Evolutionary conservation across 2,113 vertebrate species (phyloP).

Genomic region (Entelurus aequoreus): DNA sequence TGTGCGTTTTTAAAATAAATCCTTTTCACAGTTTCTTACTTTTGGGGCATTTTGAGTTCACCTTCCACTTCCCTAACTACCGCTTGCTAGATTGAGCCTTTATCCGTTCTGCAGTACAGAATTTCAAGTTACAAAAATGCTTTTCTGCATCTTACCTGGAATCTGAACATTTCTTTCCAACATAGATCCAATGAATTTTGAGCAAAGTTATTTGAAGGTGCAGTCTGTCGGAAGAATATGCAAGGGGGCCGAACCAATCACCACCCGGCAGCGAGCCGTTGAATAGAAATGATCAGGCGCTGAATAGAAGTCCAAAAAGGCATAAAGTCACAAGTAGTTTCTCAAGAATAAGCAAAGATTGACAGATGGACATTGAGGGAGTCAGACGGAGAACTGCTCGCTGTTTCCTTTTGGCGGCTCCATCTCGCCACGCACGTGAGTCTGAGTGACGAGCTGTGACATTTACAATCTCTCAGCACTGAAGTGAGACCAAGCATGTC

Average conservation of each 20-base stretch:
- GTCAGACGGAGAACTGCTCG: conserved; percentile 59
- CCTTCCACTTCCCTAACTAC: too few relatives aligned
- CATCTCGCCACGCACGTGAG: conserved; percentile 72
- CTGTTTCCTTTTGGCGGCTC: conserved; percentile 70
- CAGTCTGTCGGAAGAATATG: conserved; percentile 23
- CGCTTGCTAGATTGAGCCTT: too few relatives aligned
- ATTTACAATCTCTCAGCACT: conserved; percentile 56
- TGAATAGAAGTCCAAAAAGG: conserved; percentile 41
- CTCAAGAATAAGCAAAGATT: conserved; percentile 35
- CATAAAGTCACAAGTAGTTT: conserved; percentile 32
- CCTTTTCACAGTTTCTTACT: too few relatives aligned
- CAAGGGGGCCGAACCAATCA: conserved; percentile 35
- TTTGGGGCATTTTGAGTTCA: too few relatives aligned
- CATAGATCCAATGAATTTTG: conserved; percentile 15
- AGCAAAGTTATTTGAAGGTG: conserved; percentile 18
- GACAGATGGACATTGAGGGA: conserved; percentile 66
- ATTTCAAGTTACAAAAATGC: too few relatives aligned
- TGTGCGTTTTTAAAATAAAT: too few relatives aligned
- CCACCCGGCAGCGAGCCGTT: conserved; percentile 19
- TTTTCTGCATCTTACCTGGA: too few relatives aligned
- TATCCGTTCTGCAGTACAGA: too few relatives aligned
- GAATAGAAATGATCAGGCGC: conserved; percentile 41
- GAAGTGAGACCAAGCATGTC: conserved; percentile 39
- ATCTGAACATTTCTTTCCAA: conserved; percentile 11
- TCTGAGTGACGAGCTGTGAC: conserved; percentile 67